Evolutionary conservation across 1,140 invertebrate genomes (phyloP), one percentile per base, ranked within the genome.

Genomic region (Branchinecta lynchi): DNA sequence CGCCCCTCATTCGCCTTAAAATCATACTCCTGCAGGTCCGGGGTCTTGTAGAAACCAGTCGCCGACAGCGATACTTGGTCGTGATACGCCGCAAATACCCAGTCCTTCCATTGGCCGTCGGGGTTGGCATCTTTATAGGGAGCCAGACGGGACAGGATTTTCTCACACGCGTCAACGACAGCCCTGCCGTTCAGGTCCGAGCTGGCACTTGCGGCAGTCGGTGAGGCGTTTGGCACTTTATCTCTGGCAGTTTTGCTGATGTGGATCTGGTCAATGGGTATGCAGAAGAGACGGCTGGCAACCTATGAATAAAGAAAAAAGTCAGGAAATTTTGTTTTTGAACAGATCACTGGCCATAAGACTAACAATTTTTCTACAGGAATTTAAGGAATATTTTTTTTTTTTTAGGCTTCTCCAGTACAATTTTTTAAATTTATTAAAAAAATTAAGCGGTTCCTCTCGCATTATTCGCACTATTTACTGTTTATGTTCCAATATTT

Each of bases 131-230:
- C 82, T 72, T 86, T 92, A 72, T 87, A 87, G 0, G 88, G 90
- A 73, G 87, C 80, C 51, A 97, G 77, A 66, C 93, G 80, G 73
- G 89, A 83, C 72, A 86, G 84, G 6, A 98, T 78, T 70, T 80
- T 44, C 66, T 72, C 65, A 12, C 69, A 72, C 32, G 65, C 70
- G 65, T 71, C 87, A 75, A 93, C 76, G 66, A 98, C 84, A 21
- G 95, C 95, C 89, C 95, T 93, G 72, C 94, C 94, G 79, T 97
- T 95, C 0, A 98, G 77, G 83, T 98, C 94, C 3, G 93, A 95
- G 8, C 89, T 87, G 65, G 85, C 84, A 80, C 92, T 95, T 3
- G 92, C 95, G 43, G 94, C 93, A 12, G 94, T 95, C 0, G 93
- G 83, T 43, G 90, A 90, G 0, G 92, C 90, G 77, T 98, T 98